Evolutionary conservation across 1,140 invertebrate genomes (phyloP).

Genomic region (Samia ricini): DNA sequence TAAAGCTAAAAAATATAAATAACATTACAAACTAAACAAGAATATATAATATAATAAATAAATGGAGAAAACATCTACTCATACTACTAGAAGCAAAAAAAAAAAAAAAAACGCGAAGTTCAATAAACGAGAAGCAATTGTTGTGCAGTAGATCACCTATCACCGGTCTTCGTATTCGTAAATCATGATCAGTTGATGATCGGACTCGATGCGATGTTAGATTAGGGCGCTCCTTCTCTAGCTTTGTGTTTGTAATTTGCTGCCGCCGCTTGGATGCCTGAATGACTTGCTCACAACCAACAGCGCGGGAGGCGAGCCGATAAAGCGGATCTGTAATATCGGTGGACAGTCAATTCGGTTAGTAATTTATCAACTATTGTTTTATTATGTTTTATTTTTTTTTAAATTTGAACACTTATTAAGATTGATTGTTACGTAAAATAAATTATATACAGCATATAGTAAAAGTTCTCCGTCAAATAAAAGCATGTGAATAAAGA

Average conservation of each 20-base stretch:
- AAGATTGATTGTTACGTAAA: not conserved
- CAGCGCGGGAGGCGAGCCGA: conserved; percentile 22
- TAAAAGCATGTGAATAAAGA: no score
- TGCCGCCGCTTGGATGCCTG: conserved; percentile 55
- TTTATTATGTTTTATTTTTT: conserved; percentile 33
- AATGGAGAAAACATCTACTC: not conserved
- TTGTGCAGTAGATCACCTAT: conserved; percentile 58
- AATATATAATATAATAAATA: not conserved
- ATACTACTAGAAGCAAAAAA: not conserved
- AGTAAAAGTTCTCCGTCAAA: no score
- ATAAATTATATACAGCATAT: not conserved
- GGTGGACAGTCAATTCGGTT: conserved; percentile 30
- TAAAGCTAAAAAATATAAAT: no score
- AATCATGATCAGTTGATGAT: conserved; percentile 72
- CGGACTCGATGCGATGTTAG: conserved; percentile 67
- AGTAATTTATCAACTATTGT: conserved; percentile 53
- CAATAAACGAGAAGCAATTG: conserved; percentile 55
- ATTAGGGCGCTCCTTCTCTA: conserved; percentile 70
- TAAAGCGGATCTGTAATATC: conserved; percentile 34
- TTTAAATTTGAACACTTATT: conserved; percentile 23
- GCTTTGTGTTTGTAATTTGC: conserved; percentile 67
- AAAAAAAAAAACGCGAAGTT: no score
- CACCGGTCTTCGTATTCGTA: conserved; percentile 60
- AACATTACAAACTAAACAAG: no score
- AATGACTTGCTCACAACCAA: conserved; percentile 52